Evolutionary conservation across 2,888 invertebrate species (phyloP), one percentile per base, ranked within the genome.

Genomic region (Osmoderma eremita): DNA sequence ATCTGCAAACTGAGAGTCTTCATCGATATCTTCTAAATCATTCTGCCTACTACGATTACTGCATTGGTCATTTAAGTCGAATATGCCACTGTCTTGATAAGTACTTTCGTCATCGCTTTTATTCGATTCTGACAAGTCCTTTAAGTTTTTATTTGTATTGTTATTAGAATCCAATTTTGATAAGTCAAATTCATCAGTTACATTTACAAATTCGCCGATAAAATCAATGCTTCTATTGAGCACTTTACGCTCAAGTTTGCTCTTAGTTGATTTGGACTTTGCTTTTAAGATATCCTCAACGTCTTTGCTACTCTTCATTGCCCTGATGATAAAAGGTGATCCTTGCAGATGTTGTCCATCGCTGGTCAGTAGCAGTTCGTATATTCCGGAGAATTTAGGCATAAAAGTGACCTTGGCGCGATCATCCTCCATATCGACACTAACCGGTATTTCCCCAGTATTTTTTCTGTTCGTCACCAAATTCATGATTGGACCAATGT

Each of bases 361-460:
- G 63, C 84, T 86, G 13, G 86, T 85, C 48, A 88, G 82, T 30
- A 83, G 85, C 39, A 88, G 81, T 78, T 87, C 85, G 74, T 88
- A 86, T 75, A 84, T 84, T 2, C 88, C 88, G 74, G 84, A 83
- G 69, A 83, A 78, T 49, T 79, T 82, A 0, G 87, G 86, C 1
- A 80, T 78, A 69, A 86, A 88, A 41, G 81, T 81, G 42, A 88
- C 79, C 80, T 84, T 87, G 0, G 83, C 82, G 71, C 86, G 83
- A 69, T 86, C 86, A 22, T 78, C 76, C 74, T 82, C 82, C 18
- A 81, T 73, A 67, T 85, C 82, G 4, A 83, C 80, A 65, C 84
- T 83, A 30, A 88, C 85, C 18, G 84, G 82, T 56, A 88, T 86
- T 71, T 85, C 85, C 69, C 75, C 73, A n/a, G 71, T 72, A 17